Conservation (phyloP, 2,797 vertebrate genomes). For the Darevskia nairensis region DNA sequence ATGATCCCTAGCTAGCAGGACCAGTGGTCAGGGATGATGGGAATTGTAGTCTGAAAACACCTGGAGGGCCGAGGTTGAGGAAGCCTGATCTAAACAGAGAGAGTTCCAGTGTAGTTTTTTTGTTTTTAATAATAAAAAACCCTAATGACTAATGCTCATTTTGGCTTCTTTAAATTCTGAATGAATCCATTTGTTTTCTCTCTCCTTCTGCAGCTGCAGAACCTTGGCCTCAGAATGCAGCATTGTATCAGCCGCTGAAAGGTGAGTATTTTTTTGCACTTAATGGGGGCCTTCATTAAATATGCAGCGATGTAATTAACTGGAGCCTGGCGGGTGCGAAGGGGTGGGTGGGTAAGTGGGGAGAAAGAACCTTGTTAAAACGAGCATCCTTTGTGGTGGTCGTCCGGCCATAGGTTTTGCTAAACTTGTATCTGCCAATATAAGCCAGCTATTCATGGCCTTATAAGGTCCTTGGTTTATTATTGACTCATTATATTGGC, state of each 20-base stretch:
- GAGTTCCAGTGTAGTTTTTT: neutral
- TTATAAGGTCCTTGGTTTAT: slow-evolving; percentile 80
- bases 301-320: slow-evolving; percentile 66
- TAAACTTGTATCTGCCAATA: slow-evolving; percentile 74
- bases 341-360: neutral
- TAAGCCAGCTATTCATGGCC: slow-evolving; percentile 79
- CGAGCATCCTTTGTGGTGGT: slow-evolving; percentile 69
- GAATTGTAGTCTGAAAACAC: too few relatives aligned
- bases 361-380: slow-evolving; percentile 61
- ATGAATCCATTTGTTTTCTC: slow-evolving; percentile 46
- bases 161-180: slow-evolving; percentile 65
- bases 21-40: too few relatives aligned
- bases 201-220: slow-evolving; percentile 79
- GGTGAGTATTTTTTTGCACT: slow-evolving; percentile 80
- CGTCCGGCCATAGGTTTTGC: slow-evolving; percentile 73
- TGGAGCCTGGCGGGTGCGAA: neutral
- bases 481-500: slow-evolving; percentile 86
- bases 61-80: too few relatives aligned
- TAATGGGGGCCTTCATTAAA: slow-evolving; percentile 71
- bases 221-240: slow-evolving; percentile 96
- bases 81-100: neutral
- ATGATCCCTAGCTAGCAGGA: too few relatives aligned
- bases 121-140: neutral
- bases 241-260: slow-evolving; percentile 91
- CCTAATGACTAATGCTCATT: neutral